Percentiles rank a stretch among this genome's conserved stretches.
These are phyloP conservation scores for Lindbergichthys nudifrons DNA, from an alignment of 2,797 vertebrate genomes.

Conservation along the genomic window DNA sequence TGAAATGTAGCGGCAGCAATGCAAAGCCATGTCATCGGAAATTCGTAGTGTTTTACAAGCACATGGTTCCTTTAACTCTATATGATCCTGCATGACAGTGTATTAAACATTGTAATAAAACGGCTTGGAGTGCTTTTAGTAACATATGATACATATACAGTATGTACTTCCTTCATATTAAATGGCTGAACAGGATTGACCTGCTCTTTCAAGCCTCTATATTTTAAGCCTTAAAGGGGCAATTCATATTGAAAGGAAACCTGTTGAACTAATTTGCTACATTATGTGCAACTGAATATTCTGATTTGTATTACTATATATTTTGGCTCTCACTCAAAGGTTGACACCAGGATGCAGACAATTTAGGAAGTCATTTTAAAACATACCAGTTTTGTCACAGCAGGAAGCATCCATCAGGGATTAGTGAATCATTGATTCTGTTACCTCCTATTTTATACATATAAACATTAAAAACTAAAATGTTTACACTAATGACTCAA, in stretches of 20 bases:
- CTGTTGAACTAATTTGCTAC: conserved; percentile 3
- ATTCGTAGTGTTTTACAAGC: not conserved
- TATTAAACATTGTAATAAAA: conserved; percentile 3
- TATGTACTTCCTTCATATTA: not conserved
- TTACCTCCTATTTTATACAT: conserved; percentile 26
- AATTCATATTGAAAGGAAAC: not conserved
- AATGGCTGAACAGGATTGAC: not conserved
- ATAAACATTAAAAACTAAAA: conserved; percentile 6
- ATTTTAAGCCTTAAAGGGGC: not conserved
- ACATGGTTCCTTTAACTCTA: conserved; percentile 9
- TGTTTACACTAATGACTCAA: not conserved
- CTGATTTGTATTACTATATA: conserved; percentile 9
- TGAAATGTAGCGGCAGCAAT: not conserved
- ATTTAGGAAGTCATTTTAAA: conserved; percentile 52
- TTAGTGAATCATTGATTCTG: conserved; percentile 5
- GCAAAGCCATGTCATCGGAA: conserved; percentile 15
- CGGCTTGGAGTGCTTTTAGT: not conserved
- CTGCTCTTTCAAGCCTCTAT: not conserved
- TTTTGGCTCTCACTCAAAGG: conserved; percentile 1
- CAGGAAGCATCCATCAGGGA: too few relatives aligned
- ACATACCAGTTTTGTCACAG: conserved; percentile 9
- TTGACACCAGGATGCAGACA: conserved; percentile 27
- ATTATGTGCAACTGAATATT: not conserved
- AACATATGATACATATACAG: not conserved
- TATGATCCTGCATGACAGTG: conserved; percentile 22